Conservation (phyloP, 2,797 vertebrate genomes). For the Sternarchorhynchus goeldii region DNA sequence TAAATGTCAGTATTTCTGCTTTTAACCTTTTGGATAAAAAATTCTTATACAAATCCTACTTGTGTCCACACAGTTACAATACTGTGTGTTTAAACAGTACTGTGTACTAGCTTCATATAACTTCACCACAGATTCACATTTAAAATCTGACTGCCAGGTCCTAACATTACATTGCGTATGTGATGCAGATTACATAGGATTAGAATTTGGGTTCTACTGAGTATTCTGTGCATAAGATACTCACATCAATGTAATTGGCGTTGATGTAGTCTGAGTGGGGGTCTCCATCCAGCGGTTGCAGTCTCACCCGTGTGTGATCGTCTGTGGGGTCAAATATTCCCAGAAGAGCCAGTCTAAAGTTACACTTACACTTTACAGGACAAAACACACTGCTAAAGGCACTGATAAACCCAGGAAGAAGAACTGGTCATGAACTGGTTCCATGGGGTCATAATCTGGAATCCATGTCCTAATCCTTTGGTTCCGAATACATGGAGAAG, state of each 20-base stretch:
- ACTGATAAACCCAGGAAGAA: background rate
- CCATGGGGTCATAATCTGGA: too few relatives aligned
- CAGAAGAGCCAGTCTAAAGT: slow-evolving; percentile 78
- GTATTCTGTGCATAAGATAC: slow-evolving; percentile 53
- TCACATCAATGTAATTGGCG: slow-evolving; percentile 96
- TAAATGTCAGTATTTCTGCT: too few relatives aligned
- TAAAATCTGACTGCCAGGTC: too few relatives aligned
- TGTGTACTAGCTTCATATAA: too few relatives aligned
- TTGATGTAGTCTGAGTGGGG: slow-evolving; percentile 98
- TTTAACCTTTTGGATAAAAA: background rate
- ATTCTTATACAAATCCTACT: background rate
- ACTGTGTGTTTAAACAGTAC: background rate
- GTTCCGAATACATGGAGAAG: too few relatives aligned
- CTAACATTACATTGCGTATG: too few relatives aligned
- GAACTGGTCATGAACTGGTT: background rate
- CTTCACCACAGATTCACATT: too few relatives aligned
- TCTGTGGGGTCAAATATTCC: slow-evolving; percentile 86
- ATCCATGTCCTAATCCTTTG: too few relatives aligned
- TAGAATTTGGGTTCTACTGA: too few relatives aligned
- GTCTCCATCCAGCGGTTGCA: slow-evolving; percentile 93
- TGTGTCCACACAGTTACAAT: background rate
- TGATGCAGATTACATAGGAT: too few relatives aligned
- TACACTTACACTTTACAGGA: slow-evolving; percentile 73
- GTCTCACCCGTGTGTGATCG: slow-evolving; percentile 93
- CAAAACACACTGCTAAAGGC: slow-evolving; percentile 29